phyloP scores from a whole-genome alignment of 2,797 vertebrate species.

The Sylvia borin region DNA sequence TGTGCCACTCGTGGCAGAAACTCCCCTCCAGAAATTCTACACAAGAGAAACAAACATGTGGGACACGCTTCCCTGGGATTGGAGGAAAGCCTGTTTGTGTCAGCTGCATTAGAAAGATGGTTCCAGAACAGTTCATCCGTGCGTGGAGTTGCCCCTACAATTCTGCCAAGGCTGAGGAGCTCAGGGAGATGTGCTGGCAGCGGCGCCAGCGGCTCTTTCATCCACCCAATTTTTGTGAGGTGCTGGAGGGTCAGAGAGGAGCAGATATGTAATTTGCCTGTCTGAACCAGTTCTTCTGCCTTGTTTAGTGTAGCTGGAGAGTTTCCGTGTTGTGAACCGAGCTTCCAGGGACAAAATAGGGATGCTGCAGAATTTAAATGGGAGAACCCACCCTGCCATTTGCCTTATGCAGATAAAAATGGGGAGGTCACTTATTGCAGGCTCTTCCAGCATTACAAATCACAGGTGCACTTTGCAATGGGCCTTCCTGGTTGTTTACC shows the following conservation, averaged over 20 bases:
- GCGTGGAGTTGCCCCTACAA: neutral
- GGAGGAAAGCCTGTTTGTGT: neutral
- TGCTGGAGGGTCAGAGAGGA: slow-evolving; percentile 1
- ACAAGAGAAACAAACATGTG: neutral
- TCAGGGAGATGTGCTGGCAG: neutral
- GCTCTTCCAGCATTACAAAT: neutral
- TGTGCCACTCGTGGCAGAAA: accelerated
- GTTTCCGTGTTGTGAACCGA: neutral
- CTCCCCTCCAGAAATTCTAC: neutral
- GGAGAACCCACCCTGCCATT: neutral
- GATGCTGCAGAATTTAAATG: neutral
- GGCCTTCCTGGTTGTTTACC: neutral
- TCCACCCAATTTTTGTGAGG: neutral
- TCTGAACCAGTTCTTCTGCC: neutral
- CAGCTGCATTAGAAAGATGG: neutral
- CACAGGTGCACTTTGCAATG: neutral
- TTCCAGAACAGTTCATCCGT: neutral
- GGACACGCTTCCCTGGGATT: neutral
- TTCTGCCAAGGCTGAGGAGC: neutral
- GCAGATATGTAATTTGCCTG: neutral
- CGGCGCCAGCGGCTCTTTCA: accelerated
- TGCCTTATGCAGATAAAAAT: neutral
- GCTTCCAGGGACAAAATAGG: neutral
- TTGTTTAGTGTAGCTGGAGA: neutral
- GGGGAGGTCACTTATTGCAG: neutral